These are phyloP conservation scores for Sciaenops ocellatus DNA, from an alignment of 2,797 vertebrate species.

Conservation along the genomic window DNA sequence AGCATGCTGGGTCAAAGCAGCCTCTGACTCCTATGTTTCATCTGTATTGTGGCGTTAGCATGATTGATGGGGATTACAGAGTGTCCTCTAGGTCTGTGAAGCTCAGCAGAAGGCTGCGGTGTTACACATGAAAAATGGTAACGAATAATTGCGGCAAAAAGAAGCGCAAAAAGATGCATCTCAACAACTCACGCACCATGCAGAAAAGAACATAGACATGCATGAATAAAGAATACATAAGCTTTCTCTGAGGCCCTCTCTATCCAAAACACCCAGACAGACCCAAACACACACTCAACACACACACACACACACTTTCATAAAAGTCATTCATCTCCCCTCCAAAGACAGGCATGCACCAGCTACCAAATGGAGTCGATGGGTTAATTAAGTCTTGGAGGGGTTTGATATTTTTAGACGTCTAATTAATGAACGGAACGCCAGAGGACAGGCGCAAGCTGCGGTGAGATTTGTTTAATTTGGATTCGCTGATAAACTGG, in stretches of 20 bases:
- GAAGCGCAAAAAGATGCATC: conserved; percentile 1
- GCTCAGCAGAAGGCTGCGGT: not conserved
- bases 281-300: conserved; percentile 1
- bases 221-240: conserved; percentile 8
- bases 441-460: conserved; percentile 81
- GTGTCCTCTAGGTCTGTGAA: conserved; percentile 8
- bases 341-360: conserved; percentile 67
- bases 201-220: not conserved
- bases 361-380: conserved; percentile 76
- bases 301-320: conserved; percentile 46
- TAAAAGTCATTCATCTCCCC: conserved; percentile 73
- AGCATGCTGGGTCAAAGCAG: conserved; percentile 29
- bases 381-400: conserved; percentile 90
- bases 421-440: conserved; percentile 85
- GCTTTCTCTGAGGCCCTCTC: conserved; percentile 3
- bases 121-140: conserved; percentile 2
- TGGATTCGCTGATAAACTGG: conserved; percentile 75
- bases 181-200: not conserved
- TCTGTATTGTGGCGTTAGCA: conserved; percentile 27
- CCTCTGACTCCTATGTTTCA: conserved; percentile 37
- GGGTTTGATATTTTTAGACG: conserved; percentile 88
- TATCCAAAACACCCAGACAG: conserved; percentile 8
- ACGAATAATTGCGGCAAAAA: not conserved
- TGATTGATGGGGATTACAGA: conserved; percentile 33
- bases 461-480: conserved; percentile 82